A percentile compares a stretch with the other conserved stretches of the same genome.
Evolutionary conservation across 2,888 invertebrate species (phyloP).

Genomic region (Lepidocyrtoides sp.): DNA sequence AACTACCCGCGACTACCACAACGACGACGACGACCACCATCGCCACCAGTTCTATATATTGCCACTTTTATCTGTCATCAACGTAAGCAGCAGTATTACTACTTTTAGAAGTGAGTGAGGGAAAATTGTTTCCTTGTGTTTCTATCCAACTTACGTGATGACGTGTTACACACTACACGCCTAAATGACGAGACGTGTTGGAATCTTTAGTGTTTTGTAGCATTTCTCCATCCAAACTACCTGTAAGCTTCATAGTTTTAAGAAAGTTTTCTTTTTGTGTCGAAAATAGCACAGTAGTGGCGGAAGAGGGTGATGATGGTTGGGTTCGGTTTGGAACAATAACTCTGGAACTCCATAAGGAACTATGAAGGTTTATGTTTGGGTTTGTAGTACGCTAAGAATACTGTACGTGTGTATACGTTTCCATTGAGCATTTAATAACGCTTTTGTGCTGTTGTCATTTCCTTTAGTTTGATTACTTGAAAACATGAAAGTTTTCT

Average conservation of each 20-base stretch:
- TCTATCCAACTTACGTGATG: constrained; percentile 11
- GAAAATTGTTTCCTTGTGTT: constrained; percentile 32
- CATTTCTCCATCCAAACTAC: neutral
- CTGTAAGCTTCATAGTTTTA: neutral
- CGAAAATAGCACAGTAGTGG: neutral
- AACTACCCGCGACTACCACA: too few species aligned
- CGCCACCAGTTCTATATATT: neutral
- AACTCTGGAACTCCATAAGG: neutral
- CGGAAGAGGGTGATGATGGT: neutral
- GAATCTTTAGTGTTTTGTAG: neutral
- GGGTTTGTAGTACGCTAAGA: neutral
- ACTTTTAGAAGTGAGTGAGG: too few species aligned
- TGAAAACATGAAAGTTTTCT: constrained; percentile 54
- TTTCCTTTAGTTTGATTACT: constrained; percentile 70
- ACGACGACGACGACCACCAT: neutral
- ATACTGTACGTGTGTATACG: too few species aligned
- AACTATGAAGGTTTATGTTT: neutral
- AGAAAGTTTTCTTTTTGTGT: too few species aligned
- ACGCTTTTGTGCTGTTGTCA: constrained; percentile 64
- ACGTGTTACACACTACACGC: neutral
- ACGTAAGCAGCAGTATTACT: neutral
- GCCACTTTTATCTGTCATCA: neutral
- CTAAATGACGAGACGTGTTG: neutral
- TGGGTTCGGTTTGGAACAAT: neutral
- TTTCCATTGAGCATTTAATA: constrained; percentile 55